Evolutionary conservation across 2,113 vertebrate genomes (phyloP).

Genomic region (Boulengeromyrus knoepffleri): DNA sequence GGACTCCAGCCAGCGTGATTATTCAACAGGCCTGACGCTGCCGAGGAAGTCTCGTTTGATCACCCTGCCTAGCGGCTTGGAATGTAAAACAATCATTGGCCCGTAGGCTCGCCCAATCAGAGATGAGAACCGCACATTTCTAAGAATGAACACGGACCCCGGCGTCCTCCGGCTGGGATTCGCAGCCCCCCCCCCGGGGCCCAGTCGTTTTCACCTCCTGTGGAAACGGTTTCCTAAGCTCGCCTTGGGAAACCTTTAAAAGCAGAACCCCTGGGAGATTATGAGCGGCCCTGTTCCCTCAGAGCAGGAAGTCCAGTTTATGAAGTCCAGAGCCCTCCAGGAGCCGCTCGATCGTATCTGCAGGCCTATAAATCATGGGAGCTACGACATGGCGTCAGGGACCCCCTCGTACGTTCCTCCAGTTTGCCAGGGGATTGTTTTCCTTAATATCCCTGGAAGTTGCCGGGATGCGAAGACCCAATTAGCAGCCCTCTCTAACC

Average conservation of each 20-base stretch:
- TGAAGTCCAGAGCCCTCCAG: slow-evolving; percentile 27
- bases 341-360: slow-evolving; percentile 31
- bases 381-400: slow-evolving; percentile 22
- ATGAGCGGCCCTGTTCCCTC: slow-evolving; percentile 26
- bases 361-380: slow-evolving; percentile 36
- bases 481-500: slow-evolving; percentile 29
- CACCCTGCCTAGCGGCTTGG: not conserved
- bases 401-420: slow-evolving; percentile 30
- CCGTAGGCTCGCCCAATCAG: not conserved
- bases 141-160: not conserved
- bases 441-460: slow-evolving; percentile 41
- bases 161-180: not conserved
- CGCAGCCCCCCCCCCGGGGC: not conserved
- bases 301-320: slow-evolving; percentile 37
- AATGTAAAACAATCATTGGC: not conserved
- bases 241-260: slow-evolving; percentile 11
- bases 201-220: not conserved
- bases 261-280: slow-evolving; percentile 14
- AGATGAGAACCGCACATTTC: not conserved
- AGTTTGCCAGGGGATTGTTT: slow-evolving; percentile 41
- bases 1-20: not conserved
- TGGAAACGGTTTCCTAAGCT: not conserved
- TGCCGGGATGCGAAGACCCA: slow-evolving; percentile 28
- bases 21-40: not conserved
- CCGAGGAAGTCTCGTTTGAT: not conserved